A percentile compares a stretch with the other conserved stretches of the same genome.
Evolutionary conservation across 2,797 vertebrate species (phyloP).

Genomic region (Erethizon dorsatum): DNA sequence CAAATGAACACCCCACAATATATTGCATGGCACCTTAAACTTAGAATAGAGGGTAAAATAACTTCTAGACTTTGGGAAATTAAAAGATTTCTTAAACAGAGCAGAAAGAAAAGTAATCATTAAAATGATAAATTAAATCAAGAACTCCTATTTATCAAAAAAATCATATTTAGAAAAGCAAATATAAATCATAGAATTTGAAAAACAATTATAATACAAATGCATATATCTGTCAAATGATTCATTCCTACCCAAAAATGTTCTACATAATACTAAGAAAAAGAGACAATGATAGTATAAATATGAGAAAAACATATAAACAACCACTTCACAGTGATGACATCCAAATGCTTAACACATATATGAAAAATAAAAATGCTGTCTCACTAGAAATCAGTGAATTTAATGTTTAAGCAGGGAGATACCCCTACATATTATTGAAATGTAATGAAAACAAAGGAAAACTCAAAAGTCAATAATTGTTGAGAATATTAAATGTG

Average conservation of each 20-base stretch:
- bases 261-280: background rate
- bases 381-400: background rate
- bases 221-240: background rate
- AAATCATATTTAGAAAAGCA: background rate
- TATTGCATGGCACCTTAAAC: background rate
- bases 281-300: background rate
- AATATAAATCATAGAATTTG: constrained; percentile 19
- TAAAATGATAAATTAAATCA: background rate
- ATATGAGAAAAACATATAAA: background rate
- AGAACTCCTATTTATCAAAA: background rate
- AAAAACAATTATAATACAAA: background rate
- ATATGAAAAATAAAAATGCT: background rate
- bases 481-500: background rate
- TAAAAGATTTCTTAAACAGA: constrained; percentile 11
- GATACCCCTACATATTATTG: background rate
- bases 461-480: constrained; percentile 25
- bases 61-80: background rate
- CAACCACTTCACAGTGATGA: background rate
- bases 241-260: background rate
- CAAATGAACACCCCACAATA: background rate
- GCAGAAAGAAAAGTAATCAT: background rate
- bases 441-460: background rate
- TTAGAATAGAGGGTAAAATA: background rate
- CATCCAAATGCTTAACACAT: background rate
- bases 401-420: background rate